A percentile compares a stretch with the other conserved stretches of the same genome.
Conservation (phyloP, 2,113 vertebrate genomes). For the Empidonax traillii region DNA sequence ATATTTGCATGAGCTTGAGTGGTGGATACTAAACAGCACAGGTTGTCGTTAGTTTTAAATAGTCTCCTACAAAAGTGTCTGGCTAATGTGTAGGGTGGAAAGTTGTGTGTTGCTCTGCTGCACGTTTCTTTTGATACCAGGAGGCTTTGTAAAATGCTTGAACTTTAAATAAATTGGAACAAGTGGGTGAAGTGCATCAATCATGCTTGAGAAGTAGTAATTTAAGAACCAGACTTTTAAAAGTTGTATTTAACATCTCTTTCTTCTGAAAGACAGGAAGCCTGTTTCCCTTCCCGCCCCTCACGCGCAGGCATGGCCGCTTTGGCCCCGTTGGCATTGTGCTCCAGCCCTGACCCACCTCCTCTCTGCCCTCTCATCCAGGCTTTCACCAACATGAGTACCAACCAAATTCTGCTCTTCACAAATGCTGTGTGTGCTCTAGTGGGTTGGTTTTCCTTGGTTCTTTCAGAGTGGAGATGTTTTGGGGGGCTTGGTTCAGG, state of each 20-base stretch:
- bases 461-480: neutral
- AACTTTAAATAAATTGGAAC: neutral
- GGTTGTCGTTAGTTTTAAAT: neutral
- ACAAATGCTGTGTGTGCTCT: neutral
- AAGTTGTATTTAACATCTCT: slow-evolving; percentile 34
- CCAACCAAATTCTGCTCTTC: neutral
- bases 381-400: neutral
- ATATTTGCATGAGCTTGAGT: neutral
- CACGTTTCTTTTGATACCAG: neutral
- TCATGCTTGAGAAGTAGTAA: slow-evolving; percentile 32
- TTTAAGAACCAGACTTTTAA: slow-evolving; percentile 27
- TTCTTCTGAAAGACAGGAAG: neutral
- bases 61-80: neutral
- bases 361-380: neutral
- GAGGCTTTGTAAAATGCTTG: neutral
- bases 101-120: neutral
- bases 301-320: neutral
- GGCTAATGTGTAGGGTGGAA: neutral
- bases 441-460: neutral
- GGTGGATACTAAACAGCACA: neutral
- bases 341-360: neutral
- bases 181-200: neutral
- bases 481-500: neutral
- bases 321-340: accelerated
- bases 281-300: neutral